A percentile compares a stretch with the other conserved stretches of the same genome.
Evolutionary conservation across 2,797 vertebrate genomes (phyloP).

Genomic region (Phalloptychus januarius): DNA sequence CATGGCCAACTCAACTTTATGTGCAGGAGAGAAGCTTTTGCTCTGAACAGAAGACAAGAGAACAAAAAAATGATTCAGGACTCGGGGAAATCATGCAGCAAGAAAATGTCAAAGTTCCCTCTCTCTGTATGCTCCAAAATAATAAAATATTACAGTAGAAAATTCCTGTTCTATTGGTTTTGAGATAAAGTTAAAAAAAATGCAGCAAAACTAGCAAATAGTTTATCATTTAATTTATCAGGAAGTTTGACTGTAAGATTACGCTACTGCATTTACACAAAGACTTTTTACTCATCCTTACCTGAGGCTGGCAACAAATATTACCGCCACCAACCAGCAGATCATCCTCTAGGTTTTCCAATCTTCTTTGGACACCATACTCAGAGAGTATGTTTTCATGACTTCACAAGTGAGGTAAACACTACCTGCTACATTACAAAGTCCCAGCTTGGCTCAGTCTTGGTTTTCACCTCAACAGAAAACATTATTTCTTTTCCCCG

Average conservation of each 20-base stretch:
- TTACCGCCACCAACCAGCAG: neutral
- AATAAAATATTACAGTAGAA: neutral
- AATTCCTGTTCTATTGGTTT: neutral
- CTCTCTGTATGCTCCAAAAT: neutral
- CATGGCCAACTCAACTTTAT: neutral
- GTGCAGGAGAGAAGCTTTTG: neutral
- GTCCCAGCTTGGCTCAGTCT: constrained; percentile 7
- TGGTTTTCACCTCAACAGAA: constrained; percentile 39
- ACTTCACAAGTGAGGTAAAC: constrained; percentile 12
- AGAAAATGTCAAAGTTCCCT: neutral
- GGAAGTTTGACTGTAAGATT: neutral
- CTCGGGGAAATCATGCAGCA: neutral
- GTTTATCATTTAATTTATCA: neutral
- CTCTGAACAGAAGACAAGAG: neutral
- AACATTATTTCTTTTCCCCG: constrained; percentile 8
- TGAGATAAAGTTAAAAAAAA: neutral
- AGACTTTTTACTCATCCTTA: neutral
- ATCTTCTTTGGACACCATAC: constrained; percentile 12
- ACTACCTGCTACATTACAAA: constrained; percentile 14
- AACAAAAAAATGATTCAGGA: neutral
- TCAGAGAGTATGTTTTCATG: constrained; percentile 1
- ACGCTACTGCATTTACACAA: neutral
- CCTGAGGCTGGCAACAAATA: neutral
- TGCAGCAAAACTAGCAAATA: neutral
- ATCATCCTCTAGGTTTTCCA: constrained; percentile 6